These are phyloP conservation scores for Bombylius discolor DNA, from an alignment of 2,888 invertebrate genomes.

Conservation along the genomic window DNA sequence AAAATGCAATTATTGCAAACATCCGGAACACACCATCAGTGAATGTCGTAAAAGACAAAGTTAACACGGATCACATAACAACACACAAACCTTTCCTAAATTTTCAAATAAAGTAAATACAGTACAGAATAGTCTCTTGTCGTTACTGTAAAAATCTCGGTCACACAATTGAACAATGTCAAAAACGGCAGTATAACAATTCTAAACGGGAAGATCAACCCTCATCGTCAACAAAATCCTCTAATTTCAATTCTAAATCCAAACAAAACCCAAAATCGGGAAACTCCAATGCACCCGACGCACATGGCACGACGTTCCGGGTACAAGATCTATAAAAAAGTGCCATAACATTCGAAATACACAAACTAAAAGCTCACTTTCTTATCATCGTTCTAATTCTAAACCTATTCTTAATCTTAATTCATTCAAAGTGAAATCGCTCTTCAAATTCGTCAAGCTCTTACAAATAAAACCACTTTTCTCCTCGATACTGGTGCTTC, in stretches of 20 bases:
- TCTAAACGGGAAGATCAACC: neutral
- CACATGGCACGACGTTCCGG: neutral
- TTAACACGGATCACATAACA: neutral
- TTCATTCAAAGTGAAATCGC: neutral
- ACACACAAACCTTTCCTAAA: neutral
- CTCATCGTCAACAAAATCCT: neutral
- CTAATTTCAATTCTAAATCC: neutral
- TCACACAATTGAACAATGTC: neutral
- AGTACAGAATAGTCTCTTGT: neutral
- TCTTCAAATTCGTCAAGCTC: neutral
- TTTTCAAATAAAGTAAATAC: neutral
- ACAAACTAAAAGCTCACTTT: too few relatives aligned
- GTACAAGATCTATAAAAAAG: neutral
- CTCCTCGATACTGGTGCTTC: neutral
- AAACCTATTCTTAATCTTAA: neutral
- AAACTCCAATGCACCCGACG: neutral
- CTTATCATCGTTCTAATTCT: too few relatives aligned
- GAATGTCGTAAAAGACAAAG: neutral
- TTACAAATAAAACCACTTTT: neutral
- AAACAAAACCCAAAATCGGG: neutral
- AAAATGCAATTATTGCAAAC: neutral
- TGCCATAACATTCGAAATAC: neutral
- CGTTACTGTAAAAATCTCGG: neutral
- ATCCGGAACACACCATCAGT: neutral
- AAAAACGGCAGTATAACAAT: neutral